These are phyloP conservation scores for Maccullochella peelii DNA, from an alignment of 2,113 vertebrate genomes.

Conservation along the genomic window DNA sequence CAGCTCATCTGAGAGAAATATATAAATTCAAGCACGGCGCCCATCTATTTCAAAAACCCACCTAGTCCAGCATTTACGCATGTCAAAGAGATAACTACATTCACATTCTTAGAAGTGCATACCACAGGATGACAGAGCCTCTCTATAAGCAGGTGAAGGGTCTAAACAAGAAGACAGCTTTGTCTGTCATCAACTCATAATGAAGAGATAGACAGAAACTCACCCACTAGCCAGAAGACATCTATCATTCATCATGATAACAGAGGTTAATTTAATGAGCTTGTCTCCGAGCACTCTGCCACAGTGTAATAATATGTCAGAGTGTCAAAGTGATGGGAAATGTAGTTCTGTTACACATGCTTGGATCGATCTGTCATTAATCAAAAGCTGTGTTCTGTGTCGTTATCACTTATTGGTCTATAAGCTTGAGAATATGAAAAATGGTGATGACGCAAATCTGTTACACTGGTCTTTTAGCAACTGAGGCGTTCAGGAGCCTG, in stretches of 20 bases:
- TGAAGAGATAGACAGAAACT: conserved; percentile 48
- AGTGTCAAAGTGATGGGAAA: conserved; percentile 20
- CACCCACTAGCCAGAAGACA: conserved; percentile 28
- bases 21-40: conserved; percentile 2
- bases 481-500: not conserved
- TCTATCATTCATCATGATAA: conserved; percentile 57
- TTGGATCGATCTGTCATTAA: not conserved
- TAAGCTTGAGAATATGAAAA: not conserved
- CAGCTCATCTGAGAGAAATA: not conserved
- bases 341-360: conserved; percentile 3
- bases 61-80: not conserved
- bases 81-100: conserved; percentile 7
- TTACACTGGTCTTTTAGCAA: not conserved
- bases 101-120: conserved; percentile 28
- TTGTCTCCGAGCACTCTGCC: not conserved
- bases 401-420: not conserved
- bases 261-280: conserved; percentile 54
- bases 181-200: conserved; percentile 68
- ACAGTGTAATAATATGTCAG: not conserved
- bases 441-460: not conserved
- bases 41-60: conserved; percentile 4
- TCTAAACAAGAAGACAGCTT: conserved; percentile 40
- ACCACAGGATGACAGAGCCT: conserved; percentile 32
- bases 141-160: conserved; percentile 27
- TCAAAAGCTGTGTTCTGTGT: not conserved